phyloP scores from a whole-genome alignment of 2,113 vertebrate species.

The Clarias magur region DNA sequence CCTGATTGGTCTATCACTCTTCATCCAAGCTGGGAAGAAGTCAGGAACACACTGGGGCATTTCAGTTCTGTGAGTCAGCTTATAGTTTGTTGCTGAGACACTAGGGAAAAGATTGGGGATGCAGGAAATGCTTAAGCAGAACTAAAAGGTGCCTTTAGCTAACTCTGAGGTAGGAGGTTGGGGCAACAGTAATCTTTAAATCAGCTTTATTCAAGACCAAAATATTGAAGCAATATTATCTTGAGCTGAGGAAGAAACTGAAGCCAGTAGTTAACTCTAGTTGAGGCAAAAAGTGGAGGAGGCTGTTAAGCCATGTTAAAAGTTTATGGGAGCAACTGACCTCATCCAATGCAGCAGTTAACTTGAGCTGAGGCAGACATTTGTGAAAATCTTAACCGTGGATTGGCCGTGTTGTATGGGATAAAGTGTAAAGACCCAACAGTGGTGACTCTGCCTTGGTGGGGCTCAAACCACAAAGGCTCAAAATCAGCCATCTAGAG shows the following conservation, averaged over 20 bases:
- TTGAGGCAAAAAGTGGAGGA: background rate
- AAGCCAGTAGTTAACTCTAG: background rate
- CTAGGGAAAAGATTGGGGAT: background rate
- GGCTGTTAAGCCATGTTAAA: background rate
- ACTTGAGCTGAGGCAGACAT: background rate
- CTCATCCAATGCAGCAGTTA: background rate
- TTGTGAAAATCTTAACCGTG: background rate
- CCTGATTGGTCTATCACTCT: conserved; percentile 76
- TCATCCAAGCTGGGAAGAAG: conserved; percentile 76
- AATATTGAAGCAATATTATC: background rate
- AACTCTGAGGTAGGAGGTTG: background rate
- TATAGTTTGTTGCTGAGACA: background rate
- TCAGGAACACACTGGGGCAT: conserved; percentile 80
- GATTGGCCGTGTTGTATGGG: too few relatives aligned
- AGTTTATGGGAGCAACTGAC: background rate
- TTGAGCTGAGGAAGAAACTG: background rate
- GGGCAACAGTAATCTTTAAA: background rate
- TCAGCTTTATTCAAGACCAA: background rate
- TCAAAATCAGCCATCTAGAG: too few relatives aligned
- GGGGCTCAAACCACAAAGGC: too few relatives aligned
- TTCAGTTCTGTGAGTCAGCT: conserved; percentile 71
- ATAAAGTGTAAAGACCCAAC: too few relatives aligned
- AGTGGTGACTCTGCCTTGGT: too few relatives aligned
- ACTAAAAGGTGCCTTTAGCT: too few relatives aligned
- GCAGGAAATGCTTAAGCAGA: background rate